phyloP scores from a whole-genome alignment of 2,113 vertebrate species.

The Tenrec ecaudatus region DNA sequence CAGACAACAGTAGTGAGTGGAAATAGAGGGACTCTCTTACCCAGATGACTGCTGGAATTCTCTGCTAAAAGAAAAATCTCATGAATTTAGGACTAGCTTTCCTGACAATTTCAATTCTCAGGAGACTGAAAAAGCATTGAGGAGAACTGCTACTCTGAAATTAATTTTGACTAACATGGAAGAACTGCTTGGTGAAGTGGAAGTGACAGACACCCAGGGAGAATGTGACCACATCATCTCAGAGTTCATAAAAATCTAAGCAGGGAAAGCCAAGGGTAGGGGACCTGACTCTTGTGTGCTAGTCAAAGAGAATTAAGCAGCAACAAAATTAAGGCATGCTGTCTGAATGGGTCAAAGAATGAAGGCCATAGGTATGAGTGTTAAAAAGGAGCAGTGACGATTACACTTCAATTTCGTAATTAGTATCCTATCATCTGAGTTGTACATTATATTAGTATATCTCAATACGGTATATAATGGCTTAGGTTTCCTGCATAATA shows the following conservation, averaged over 20 bases:
- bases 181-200: slow-evolving; percentile 49
- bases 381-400: not conserved
- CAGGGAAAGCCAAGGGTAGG: not conserved
- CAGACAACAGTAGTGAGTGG: not conserved
- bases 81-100: slow-evolving; percentile 28
- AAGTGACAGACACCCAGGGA: slow-evolving; percentile 52
- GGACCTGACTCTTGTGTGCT: not conserved
- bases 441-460: too few relatives aligned
- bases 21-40: not conserved
- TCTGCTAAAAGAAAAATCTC: slow-evolving; percentile 37
- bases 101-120: slow-evolving; percentile 55
- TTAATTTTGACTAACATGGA: slow-evolving; percentile 69
- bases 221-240: slow-evolving; percentile 43
- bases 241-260: slow-evolving; percentile 26
- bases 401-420: slow-evolving; percentile 1
- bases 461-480: too few relatives aligned
- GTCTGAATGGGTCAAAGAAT: not conserved
- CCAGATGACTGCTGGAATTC: not conserved
- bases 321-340: not conserved
- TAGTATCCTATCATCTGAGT: not conserved
- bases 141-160: slow-evolving; percentile 26
- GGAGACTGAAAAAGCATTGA: slow-evolving; percentile 16
- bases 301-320: not conserved
- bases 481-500: too few relatives aligned
- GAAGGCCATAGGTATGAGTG: not conserved